Evolutionary conservation across 2,113 vertebrate genomes (phyloP).

Genomic region (Motacilla tschutschensis): DNA sequence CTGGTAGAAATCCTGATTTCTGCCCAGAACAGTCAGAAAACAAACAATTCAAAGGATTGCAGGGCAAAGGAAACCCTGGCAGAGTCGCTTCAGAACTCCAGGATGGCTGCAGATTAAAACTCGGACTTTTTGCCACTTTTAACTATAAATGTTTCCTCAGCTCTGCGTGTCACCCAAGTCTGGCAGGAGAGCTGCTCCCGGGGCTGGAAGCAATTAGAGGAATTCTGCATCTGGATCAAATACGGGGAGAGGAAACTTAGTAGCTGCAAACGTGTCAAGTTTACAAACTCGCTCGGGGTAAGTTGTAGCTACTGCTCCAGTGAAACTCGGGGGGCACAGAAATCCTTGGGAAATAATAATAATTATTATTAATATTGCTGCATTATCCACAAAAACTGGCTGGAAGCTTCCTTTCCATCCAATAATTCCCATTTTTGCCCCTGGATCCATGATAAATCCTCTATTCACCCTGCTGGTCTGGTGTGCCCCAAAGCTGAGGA

Average conservation of each 20-base stretch:
- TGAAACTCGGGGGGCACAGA: background rate
- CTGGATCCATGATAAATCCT: background rate
- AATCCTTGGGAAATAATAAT: background rate
- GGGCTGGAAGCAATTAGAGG: background rate
- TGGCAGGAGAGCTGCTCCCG: background rate
- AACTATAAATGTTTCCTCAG: background rate
- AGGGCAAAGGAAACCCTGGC: background rate
- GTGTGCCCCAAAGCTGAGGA: background rate
- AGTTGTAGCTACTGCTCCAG: background rate
- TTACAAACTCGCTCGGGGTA: background rate
- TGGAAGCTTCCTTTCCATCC: background rate
- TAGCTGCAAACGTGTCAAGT: conserved; percentile 17
- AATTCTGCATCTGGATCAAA: background rate
- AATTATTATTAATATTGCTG: background rate
- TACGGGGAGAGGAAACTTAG: background rate
- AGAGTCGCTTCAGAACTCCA: rapidly evolving
- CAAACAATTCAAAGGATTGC: background rate
- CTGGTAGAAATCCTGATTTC: background rate
- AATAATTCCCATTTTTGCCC: background rate
- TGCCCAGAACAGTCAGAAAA: rapidly evolving
- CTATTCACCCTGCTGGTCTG: background rate
- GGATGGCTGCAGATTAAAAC: background rate
- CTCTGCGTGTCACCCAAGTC: background rate
- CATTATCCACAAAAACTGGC: background rate
- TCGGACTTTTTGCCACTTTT: background rate